phyloP scores from a whole-genome alignment of 1,140 invertebrate genomes.

The Trichonephila clavipes region DNA sequence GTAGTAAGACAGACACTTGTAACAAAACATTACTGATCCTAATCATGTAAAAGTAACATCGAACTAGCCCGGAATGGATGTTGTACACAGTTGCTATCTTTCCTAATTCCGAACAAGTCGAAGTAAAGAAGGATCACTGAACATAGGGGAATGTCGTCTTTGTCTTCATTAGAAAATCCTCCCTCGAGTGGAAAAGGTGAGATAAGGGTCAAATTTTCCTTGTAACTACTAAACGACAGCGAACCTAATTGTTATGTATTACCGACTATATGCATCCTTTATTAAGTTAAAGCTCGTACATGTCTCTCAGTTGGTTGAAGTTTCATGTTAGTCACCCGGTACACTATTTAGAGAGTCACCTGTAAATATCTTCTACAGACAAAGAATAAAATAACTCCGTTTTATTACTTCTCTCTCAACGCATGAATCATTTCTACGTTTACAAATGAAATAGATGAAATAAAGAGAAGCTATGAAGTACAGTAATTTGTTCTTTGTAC shows the following conservation, averaged over 20 bases:
- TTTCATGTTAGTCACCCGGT: neutral
- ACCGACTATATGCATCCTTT: constrained; percentile 33
- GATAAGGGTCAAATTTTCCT: constrained; percentile 50
- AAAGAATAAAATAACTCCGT: too few relatives aligned
- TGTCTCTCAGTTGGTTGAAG: constrained; percentile 1
- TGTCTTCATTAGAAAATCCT: constrained; percentile 63
- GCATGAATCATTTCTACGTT: too few relatives aligned
- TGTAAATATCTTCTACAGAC: neutral
- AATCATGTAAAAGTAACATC: neutral
- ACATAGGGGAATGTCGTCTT: constrained; percentile 50
- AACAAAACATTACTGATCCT: neutral
- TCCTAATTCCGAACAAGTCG: neutral
- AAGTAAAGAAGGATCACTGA: neutral
- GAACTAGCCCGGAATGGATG: constrained; percentile 8
- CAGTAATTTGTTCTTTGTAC: too few relatives aligned
- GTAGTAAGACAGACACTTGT: too few relatives aligned
- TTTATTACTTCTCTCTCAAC: too few relatives aligned
- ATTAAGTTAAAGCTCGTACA: constrained; percentile 32
- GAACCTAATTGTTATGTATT: constrained; percentile 56
- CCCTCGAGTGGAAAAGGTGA: constrained; percentile 35
- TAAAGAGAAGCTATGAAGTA: too few relatives aligned
- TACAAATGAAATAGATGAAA: too few relatives aligned
- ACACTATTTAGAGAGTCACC: neutral
- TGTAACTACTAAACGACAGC: constrained; percentile 37
- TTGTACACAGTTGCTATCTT: neutral